Conservation (phyloP, 1,140 invertebrate species). For the Drosophila nikananu region DNA sequence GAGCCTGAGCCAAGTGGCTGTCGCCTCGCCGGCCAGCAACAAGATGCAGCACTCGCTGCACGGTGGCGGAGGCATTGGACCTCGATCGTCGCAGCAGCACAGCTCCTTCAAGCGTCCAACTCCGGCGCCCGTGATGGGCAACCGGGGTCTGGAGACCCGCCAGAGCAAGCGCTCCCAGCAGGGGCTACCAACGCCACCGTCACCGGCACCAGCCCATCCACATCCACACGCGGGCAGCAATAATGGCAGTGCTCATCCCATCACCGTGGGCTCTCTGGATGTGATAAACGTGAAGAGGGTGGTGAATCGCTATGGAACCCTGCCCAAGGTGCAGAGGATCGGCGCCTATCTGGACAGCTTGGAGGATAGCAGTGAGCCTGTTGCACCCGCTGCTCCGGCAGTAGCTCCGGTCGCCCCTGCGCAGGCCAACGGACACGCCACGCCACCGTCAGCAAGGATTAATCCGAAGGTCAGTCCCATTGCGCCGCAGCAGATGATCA, state of each 20-base stretch:
- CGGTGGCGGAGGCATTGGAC: slow-evolving; percentile 66
- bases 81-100: slow-evolving; percentile 73
- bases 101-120: slow-evolving; percentile 87
- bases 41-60: slow-evolving; percentile 84
- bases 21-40: slow-evolving; percentile 40
- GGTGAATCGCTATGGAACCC: slow-evolving; percentile 98
- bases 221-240: slow-evolving; percentile 24
- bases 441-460: slow-evolving; percentile 35
- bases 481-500: slow-evolving; percentile 89
- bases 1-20: slow-evolving; percentile 38
- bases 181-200: slow-evolving; percentile 72
- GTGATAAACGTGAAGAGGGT: slow-evolving; percentile 98
- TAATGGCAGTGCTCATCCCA: slow-evolving; percentile 72
- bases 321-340: slow-evolving; percentile 97
- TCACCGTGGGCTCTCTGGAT: slow-evolving; percentile 94
- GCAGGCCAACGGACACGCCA: slow-evolving; percentile 65
- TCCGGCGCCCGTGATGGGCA: slow-evolving; percentile 86
- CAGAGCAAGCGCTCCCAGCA: slow-evolving; percentile 88
- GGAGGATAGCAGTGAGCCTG: slow-evolving; percentile 83
- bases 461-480: slow-evolving; percentile 86
- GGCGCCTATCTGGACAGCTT: slow-evolving; percentile 97
- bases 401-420: slow-evolving; percentile 32
- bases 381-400: slow-evolving; percentile 31
- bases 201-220: slow-evolving; percentile 37
- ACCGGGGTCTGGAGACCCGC: slow-evolving; percentile 86